A percentile compares a stretch with the other conserved stretches of the same genome.
These are phyloP conservation scores for Syngnathoides biaculeatus DNA, from an alignment of 2,113 vertebrate genomes.

Conservation along the genomic window DNA sequence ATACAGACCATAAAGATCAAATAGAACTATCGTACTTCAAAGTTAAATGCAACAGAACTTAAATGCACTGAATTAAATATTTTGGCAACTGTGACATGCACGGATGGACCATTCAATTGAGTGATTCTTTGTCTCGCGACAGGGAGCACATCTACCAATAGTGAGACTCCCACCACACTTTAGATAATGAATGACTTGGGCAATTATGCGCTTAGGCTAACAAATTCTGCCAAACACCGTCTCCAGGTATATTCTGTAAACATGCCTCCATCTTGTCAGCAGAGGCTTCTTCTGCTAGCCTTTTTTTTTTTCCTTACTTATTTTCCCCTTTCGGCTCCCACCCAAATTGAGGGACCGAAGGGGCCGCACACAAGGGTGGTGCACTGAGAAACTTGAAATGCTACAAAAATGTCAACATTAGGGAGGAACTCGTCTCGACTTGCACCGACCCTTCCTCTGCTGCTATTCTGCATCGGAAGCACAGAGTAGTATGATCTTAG, in stretches of 20 bases:
- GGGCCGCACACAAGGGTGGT: constrained; percentile 39
- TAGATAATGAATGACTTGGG: not conserved
- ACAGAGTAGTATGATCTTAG: constrained; percentile 10
- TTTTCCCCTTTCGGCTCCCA: constrained; percentile 9
- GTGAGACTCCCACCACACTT: too few species aligned
- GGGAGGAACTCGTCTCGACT: constrained; percentile 30
- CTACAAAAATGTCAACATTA: constrained; percentile 34
- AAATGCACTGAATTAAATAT: too few species aligned
- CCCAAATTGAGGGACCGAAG: constrained; percentile 26
- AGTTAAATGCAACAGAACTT: too few species aligned
- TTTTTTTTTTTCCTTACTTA: not conserved
- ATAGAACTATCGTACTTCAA: too few species aligned
- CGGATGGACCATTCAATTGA: too few species aligned
- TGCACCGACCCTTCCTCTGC: constrained; percentile 12
- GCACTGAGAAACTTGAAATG: constrained; percentile 54
- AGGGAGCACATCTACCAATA: too few species aligned
- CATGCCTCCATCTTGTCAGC: not conserved
- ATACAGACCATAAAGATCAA: too few species aligned
- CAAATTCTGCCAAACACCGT: not conserved
- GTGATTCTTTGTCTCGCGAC: too few species aligned
- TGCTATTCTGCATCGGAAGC: constrained; percentile 50
- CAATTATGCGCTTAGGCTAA: not conserved
- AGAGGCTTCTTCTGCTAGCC: constrained; percentile 2
- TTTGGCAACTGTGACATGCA: too few species aligned
- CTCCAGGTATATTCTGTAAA: not conserved